Percentiles rank a stretch among this genome's conserved stretches.
Evolutionary conservation across 2,113 vertebrate genomes (phyloP).

Genomic region (Craseonycteris thonglongyai): DNA sequence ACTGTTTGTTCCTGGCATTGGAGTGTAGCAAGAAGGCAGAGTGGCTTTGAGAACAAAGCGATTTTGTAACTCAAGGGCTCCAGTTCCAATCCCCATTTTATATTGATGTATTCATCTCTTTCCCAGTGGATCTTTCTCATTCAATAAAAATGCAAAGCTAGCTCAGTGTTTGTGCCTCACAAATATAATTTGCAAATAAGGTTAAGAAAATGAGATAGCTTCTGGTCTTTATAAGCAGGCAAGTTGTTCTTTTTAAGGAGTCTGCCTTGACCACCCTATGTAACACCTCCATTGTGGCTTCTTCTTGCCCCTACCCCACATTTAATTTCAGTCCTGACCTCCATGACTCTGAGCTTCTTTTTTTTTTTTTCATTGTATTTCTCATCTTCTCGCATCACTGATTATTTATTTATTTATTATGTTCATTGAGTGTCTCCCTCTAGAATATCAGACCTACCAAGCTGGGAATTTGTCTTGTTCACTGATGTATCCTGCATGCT

Average conservation of each 20-base stretch:
- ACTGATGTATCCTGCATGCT: neutral
- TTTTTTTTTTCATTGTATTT: neutral
- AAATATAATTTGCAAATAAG: neutral
- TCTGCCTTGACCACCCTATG: too few relatives aligned
- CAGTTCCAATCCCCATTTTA: neutral
- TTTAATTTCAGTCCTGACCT: neutral
- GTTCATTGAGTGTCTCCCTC: neutral
- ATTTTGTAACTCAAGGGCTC: neutral
- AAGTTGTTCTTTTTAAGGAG: neutral
- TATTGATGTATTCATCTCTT: neutral
- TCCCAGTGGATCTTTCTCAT: slow-evolving; percentile 7
- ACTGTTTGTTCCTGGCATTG: neutral
- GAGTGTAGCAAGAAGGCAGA: neutral
- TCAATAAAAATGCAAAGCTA: neutral
- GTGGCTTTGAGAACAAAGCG: neutral
- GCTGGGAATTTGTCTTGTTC: neutral
- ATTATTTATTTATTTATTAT: neutral
- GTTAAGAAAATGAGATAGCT: neutral
- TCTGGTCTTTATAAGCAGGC: neutral
- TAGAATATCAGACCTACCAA: neutral
- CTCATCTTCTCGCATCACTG: neutral
- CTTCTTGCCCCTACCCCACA: accelerated
- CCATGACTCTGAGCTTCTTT: neutral
- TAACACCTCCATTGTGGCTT: too few relatives aligned
- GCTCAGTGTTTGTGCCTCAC: neutral